Evolutionary conservation across 2,113 vertebrate genomes (phyloP).

Genomic region (Oreochromis spilurus): DNA sequence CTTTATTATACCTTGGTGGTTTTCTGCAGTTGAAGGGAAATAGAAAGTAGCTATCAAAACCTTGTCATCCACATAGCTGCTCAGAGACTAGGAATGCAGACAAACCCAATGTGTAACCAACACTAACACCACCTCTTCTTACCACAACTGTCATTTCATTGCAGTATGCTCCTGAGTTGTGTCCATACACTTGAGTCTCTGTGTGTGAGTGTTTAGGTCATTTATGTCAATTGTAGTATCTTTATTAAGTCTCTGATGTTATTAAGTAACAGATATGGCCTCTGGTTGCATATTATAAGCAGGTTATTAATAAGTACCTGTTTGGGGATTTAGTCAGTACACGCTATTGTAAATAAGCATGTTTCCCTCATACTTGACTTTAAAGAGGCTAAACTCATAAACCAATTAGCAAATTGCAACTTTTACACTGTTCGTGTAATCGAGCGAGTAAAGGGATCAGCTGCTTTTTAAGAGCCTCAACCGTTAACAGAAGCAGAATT

Average conservation of each 20-base stretch:
- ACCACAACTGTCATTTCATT: slow-evolving; percentile 9
- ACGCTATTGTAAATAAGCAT: background rate
- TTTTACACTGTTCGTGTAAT: background rate
- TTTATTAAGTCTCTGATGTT: background rate
- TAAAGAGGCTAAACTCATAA: background rate
- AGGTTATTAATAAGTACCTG: background rate
- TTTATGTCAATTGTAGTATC: background rate
- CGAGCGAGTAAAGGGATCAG: background rate
- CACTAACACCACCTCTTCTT: slow-evolving; percentile 11
- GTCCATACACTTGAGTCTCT: background rate
- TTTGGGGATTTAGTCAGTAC: background rate
- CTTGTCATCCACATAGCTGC: slow-evolving; percentile 21
- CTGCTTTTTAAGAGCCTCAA: background rate
- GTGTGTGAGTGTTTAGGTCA: background rate
- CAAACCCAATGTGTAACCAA: background rate
- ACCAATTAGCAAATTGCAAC: background rate
- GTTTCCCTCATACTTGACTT: background rate
- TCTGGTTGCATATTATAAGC: background rate
- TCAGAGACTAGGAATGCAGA: slow-evolving; percentile 5
- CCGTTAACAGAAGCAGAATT: background rate
- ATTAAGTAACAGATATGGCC: background rate
- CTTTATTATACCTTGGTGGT: slow-evolving; percentile 22
- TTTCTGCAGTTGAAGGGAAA: slow-evolving; percentile 11
- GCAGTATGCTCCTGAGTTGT: background rate
- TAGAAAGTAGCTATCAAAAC: slow-evolving; percentile 29